phyloP scores from a whole-genome alignment of 53 echinoderm and acorn worm species.

The Crossaster papposus region DNA sequence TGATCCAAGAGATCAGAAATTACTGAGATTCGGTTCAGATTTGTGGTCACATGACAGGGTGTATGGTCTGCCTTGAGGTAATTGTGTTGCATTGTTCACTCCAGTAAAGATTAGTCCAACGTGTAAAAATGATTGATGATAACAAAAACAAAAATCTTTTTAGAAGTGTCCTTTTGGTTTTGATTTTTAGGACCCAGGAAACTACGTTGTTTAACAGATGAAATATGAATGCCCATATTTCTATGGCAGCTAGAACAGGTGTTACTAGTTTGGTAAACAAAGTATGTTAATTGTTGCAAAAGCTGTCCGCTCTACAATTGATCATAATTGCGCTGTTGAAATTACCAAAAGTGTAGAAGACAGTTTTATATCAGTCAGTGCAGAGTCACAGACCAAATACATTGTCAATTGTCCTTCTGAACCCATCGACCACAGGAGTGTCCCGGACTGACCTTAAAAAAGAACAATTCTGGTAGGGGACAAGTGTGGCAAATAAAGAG shows the following conservation, averaged over 20 bases:
- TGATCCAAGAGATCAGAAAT: background rate
- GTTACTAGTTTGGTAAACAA: background rate
- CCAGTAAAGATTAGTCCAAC: too few species aligned
- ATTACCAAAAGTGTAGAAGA: background rate
- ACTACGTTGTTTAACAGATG: background rate
- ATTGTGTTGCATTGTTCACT: too few species aligned
- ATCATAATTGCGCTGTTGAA: background rate
- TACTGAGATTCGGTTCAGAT: background rate
- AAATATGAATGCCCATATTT: background rate
- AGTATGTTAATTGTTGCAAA: background rate
- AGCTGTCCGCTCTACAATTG: too few species aligned
- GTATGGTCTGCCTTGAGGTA: too few species aligned
- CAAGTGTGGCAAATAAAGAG: slow-evolving; percentile 14
- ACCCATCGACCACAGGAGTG: slow-evolving; percentile 9
- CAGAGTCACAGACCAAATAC: slow-evolving; percentile 36
- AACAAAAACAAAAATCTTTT: too few species aligned
- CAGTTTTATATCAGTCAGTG: slow-evolving; percentile 40
- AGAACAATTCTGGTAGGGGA: slow-evolving; percentile 14
- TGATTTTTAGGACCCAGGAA: too few species aligned
- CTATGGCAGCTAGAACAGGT: background rate
- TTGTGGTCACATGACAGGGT: too few species aligned
- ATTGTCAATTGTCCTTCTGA: slow-evolving; percentile 43
- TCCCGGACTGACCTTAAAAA: slow-evolving; percentile 31
- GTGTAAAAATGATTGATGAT: too few species aligned
- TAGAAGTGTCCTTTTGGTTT: too few species aligned